Conservation (phyloP, 1,140 invertebrate genomes). For the Drosophila carrolli region DNA sequence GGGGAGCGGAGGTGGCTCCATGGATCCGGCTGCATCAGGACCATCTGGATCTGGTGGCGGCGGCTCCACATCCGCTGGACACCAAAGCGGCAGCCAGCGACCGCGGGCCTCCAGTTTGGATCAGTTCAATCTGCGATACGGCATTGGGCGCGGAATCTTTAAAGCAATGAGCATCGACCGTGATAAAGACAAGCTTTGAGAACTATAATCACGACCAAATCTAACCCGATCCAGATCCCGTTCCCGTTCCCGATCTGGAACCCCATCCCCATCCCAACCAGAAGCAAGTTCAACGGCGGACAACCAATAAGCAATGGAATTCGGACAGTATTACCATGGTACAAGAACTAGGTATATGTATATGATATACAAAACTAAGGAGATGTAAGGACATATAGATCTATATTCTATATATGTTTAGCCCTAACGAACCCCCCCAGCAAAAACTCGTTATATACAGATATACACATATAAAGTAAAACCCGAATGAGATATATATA, state of each 20-base stretch:
- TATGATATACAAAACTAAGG: constrained; percentile 24
- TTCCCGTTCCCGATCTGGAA: neutral
- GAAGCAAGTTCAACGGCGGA: constrained; percentile 11
- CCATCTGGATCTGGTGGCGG: neutral
- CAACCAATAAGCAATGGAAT: constrained; percentile 53
- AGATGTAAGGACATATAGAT: constrained; percentile 35
- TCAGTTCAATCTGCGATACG: constrained; percentile 81
- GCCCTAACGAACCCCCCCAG: constrained; percentile 29
- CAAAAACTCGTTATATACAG: constrained; percentile 22
- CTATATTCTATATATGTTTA: constrained; percentile 66
- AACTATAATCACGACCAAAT: constrained; percentile 60
- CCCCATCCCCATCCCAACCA: constrained; percentile 13
- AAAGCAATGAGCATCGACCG: constrained; percentile 84
- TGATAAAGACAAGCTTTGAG: constrained; percentile 84
- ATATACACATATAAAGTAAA: constrained; percentile 9
- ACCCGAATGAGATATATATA: constrained; percentile 16
- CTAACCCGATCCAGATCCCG: neutral
- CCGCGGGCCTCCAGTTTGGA: constrained; percentile 80
- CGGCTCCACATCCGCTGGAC: constrained; percentile 11
- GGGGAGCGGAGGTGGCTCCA: neutral
- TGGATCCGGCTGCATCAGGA: constrained; percentile 1
- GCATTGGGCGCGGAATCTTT: constrained; percentile 78
- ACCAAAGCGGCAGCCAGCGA: constrained; percentile 56
- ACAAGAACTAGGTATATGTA: constrained; percentile 38
- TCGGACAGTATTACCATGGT: constrained; percentile 65